A percentile compares a stretch with the other conserved stretches of the same genome.
phyloP scores from a whole-genome alignment of 2,888 invertebrate genomes.

The Nezara viridula region DNA sequence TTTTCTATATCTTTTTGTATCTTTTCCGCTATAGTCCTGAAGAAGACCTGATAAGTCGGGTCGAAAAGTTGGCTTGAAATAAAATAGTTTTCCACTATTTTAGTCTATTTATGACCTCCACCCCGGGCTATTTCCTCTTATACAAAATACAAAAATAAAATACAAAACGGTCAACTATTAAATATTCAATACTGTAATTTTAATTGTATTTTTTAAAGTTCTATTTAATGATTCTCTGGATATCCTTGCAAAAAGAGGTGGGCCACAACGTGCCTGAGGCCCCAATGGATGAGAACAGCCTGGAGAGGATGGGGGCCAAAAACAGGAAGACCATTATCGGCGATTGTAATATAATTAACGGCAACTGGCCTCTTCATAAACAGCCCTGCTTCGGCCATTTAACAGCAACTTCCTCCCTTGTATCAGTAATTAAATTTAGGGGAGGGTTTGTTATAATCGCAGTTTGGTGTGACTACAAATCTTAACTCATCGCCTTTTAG shows the following conservation, averaged over 20 bases:
- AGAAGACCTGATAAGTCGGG: too few relatives aligned
- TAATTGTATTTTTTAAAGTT: background rate
- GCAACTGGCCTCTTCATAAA: slow-evolving; percentile 49
- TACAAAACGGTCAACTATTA: too few relatives aligned
- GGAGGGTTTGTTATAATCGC: background rate
- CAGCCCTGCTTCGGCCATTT: background rate
- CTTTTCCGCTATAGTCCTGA: too few relatives aligned
- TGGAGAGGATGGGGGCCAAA: background rate
- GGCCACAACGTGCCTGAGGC: background rate
- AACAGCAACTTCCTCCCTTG: slow-evolving; percentile 32
- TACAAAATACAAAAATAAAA: too few relatives aligned
- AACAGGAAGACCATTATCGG: slow-evolving; percentile 40
- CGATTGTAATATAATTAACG: slow-evolving; percentile 48
- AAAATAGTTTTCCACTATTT: too few relatives aligned
- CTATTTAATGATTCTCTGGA: background rate
- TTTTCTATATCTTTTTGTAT: too few relatives aligned
- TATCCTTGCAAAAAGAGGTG: background rate
- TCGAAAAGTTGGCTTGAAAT: too few relatives aligned
- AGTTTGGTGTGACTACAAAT: background rate
- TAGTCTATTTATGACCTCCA: too few relatives aligned
- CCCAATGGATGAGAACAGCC: background rate
- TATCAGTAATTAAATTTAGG: slow-evolving; percentile 26
- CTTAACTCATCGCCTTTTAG: too few relatives aligned
- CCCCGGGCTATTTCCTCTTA: too few relatives aligned
- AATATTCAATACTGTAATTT: background rate